These are phyloP conservation scores for Spialia ferax DNA, from an alignment of 2,888 invertebrate species.

Conservation along the genomic window DNA sequence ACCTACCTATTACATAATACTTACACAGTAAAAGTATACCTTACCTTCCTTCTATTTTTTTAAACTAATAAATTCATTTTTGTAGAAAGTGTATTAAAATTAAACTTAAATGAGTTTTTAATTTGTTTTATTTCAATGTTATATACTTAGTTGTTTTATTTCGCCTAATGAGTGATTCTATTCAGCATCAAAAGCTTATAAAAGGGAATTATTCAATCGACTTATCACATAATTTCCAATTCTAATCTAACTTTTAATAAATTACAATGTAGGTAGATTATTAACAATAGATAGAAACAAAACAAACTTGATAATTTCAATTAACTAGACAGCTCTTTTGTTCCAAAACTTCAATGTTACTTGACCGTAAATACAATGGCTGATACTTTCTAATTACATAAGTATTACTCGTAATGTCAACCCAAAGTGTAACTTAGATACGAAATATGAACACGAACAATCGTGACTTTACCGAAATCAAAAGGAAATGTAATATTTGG, in stretches of 20 bases:
- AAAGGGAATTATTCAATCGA: neutral
- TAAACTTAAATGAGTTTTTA: neutral
- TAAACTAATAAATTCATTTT: too few species aligned
- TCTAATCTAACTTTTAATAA: constrained; percentile 5
- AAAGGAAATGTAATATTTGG: constrained; percentile 32
- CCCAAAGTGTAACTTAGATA: constrained; percentile 27
- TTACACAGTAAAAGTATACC: too few species aligned
- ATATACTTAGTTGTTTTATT: neutral
- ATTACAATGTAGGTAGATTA: constrained; percentile 1
- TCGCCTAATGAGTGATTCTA: neutral
- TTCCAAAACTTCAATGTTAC: constrained; percentile 24
- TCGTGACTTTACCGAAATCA: constrained; percentile 36
- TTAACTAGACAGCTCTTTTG: constrained; percentile 27
- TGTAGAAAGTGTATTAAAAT: too few species aligned
- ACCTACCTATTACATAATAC: too few species aligned
- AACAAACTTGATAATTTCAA: constrained; percentile 27
- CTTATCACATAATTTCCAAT: constrained; percentile 6
- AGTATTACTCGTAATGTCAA: constrained; percentile 37
- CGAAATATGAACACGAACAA: constrained; percentile 9
- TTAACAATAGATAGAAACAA: neutral
- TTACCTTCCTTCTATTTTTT: too few species aligned
- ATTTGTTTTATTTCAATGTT: neutral
- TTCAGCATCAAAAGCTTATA: neutral
- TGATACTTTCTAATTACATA: constrained; percentile 40
- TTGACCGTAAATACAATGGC: constrained; percentile 38